Evolutionary conservation across 2,797 vertebrate genomes (phyloP), one percentile per base, ranked within the genome.

Genomic region (Rhabdophis nuchalis): DNA sequence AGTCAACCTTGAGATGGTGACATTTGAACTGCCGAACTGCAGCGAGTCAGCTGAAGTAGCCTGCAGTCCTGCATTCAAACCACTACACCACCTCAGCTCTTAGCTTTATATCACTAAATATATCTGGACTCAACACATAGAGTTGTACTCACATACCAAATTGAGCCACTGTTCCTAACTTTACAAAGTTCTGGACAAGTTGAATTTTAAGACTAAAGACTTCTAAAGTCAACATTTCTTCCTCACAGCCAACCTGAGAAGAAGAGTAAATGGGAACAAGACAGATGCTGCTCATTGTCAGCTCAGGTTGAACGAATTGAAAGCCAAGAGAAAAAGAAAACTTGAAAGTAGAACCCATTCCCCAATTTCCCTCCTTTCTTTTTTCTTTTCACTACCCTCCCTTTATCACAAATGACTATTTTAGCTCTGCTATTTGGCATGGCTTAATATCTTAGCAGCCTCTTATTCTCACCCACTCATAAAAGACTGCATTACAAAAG

Each of bases 401-500:
- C 32, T 14, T 85, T 85, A 56, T 91, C 86, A 85, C 29, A 85
- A 91, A 93, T 88, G 90, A 86, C 92, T 60, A 88, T 88, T 90
- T 93, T 88, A 85, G 89, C 68, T 91, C 68, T 85, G 8, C 20
- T 94, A 8, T 50, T 87, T 91, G 88, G 89, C 92, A 94, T n/a
- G 91, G 92, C 91, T 93, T 96, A 96, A 94, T 95, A 94, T 94
- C n/a, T 27, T 90, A 91, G 91, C 94, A 2, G 2, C 85, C 94
- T 96, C 92, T 95, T 96, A 93, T 95, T 95, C 95, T 90, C 32
- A 5, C 52, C 88, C 88, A 52, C 93, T 96, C 93, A 90, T 95
- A 95, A 94, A 96, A 89, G 14, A 94, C 46, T 91, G 93, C 52
- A 94, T 88, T 91, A 93, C 94, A 89, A 88, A 94, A 92, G 60